Base-by-base conservation (phyloP, 2,888 invertebrate species). In the Podotricha telesiphe region DNA sequence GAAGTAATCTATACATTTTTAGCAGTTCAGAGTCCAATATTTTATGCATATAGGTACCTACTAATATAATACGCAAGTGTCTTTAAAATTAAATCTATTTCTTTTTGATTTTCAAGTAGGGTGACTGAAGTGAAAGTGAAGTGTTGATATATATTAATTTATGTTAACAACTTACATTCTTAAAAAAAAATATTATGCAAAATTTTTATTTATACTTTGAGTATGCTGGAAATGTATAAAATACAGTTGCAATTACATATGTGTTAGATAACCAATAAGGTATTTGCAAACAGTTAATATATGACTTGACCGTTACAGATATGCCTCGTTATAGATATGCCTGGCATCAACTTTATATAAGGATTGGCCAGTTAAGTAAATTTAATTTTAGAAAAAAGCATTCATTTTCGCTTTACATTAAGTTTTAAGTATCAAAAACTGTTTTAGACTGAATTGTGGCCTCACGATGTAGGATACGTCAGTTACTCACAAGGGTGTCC, bases 391-490 rank as follows among this genome's bases (percentile, higher is more conserved):
- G 56, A 55, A 72, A 72, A 70, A 71, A 56, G 22, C 48, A 4
- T 37, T 56, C 13, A 11, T n/a, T 74, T 73, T 75, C 61, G 61
- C 42, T 10, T 67, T 65, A 55, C 68, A 67, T 71, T 71, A 66
- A 68, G 61, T 62, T 68, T 40, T 48, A 61, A 34, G 66, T 53
- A 34, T 42, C 28, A 48, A 55, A 58, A 66, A 65, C 45, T 48
- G 22, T 42, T 67, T 19, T 50, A 15, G 40, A 68, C 55, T 56
- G 28, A 55, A 40, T 42, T 51, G 47, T 50, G 62, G 58, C 71
- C 71, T 71, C 68, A 71, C 64, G 56, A 65, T 70, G 67, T 73
- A 72, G 72, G 74, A 58, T 72, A 71, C 65, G 68, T 74, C 64
- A 68, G 67, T 68, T 74, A 73, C 47, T 63, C 45, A 65, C 73